A percentile compares a stretch with the other conserved stretches of the same genome.
These are phyloP conservation scores for Enteromius paludinosus DNA, from an alignment of 2,797 vertebrate genomes.

Conservation along the genomic window DNA sequence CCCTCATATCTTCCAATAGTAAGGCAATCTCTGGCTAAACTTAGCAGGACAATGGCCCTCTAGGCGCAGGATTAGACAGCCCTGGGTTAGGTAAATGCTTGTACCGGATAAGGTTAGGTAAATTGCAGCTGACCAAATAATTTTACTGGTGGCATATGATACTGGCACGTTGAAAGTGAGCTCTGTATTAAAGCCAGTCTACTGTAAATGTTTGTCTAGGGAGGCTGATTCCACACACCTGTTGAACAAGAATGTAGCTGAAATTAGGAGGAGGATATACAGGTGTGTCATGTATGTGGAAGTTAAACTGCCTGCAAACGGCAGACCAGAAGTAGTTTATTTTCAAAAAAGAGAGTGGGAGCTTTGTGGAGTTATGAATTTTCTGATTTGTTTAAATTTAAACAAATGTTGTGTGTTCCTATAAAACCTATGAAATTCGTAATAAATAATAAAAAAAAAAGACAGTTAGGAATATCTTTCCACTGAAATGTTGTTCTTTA, in stretches of 20 bases:
- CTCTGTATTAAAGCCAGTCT: background rate
- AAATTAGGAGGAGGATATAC: background rate
- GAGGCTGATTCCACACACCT: background rate
- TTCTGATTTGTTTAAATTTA: background rate
- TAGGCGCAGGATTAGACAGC: background rate
- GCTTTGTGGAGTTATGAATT: background rate
- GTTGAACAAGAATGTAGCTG: background rate
- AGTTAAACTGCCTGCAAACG: background rate
- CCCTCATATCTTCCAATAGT: background rate
- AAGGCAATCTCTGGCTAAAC: background rate
- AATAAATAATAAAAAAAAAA: background rate
- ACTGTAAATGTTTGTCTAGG: slow-evolving; percentile 17
- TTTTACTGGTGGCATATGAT: background rate
- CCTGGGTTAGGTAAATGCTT: background rate
- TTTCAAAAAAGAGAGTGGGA: background rate
- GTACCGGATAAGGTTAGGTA: slow-evolving; percentile 1
- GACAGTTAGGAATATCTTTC: background rate
- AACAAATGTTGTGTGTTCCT: background rate
- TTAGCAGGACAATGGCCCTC: background rate
- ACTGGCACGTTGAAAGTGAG: background rate
- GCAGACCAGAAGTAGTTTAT: background rate
- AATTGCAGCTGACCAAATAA: background rate
- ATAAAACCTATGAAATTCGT: background rate
- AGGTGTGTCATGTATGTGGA: background rate
- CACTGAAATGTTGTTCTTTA: background rate